Evolutionary conservation across 1,140 invertebrate genomes (phyloP).

Genomic region (Cepaea nemoralis): DNA sequence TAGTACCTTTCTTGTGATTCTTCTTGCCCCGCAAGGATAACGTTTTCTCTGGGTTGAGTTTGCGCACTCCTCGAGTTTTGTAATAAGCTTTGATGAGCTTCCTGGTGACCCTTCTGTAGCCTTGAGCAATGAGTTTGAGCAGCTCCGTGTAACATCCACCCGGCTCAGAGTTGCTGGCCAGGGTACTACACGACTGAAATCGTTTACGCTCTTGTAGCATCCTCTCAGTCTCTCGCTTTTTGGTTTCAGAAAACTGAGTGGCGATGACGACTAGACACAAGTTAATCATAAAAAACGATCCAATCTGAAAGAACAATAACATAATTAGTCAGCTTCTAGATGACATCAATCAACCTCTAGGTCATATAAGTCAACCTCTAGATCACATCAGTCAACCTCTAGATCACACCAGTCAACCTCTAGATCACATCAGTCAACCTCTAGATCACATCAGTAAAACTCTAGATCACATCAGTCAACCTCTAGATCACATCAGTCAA

Average conservation of each 20-base stretch:
- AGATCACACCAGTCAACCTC: no score
- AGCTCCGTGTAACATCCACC: slow-evolving; percentile 80
- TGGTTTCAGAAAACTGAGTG: slow-evolving; percentile 99
- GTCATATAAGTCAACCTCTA: no score
- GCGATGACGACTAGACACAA: slow-evolving; percentile 99
- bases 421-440: no score
- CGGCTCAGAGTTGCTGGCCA: slow-evolving; percentile 74
- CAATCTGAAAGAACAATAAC: slow-evolving; percentile 85
- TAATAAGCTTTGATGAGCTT: slow-evolving; percentile 76
- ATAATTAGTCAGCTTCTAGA: no score
- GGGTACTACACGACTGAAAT: slow-evolving; percentile 93
- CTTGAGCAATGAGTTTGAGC: slow-evolving; percentile 93
- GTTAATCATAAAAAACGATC: slow-evolving; percentile 99
- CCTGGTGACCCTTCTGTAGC: slow-evolving; percentile 81
- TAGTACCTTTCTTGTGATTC: slow-evolving; percentile 63
- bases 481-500: no score
- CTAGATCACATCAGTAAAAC: no score
- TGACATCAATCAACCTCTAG: no score
- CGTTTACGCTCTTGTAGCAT: slow-evolving; percentile 94
- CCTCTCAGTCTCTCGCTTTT: slow-evolving; percentile 98
- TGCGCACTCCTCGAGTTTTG: slow-evolving; percentile 55
- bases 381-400: no score
- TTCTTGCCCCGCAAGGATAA: slow-evolving; percentile 63
- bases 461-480: no score
- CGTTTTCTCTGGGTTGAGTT: slow-evolving; percentile 64